Evolutionary conservation across 2,888 invertebrate genomes (phyloP), one percentile per base, ranked within the genome.

Genomic region (Chymomyza caudatula): DNA sequence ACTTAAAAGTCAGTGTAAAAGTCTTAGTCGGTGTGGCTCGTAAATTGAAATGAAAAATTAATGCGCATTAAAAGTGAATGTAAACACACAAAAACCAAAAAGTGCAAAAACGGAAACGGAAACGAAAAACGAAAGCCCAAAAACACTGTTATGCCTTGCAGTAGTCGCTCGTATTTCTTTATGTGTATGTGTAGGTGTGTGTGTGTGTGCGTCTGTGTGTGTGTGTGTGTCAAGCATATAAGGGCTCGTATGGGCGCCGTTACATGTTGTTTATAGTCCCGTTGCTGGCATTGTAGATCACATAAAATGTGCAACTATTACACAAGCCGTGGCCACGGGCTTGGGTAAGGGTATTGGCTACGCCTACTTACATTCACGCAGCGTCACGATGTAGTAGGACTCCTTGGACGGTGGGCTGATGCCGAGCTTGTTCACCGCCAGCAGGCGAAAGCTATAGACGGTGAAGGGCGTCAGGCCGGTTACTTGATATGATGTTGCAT

Each of bases 321-420:
- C 25, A 29, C 37, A 29, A 29, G 37, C n/a, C 52, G 17, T 52
- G 19, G 23, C 42, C 20, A 19, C 17, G 15, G 37, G 22, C 47
- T 1, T 15, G 3, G 6, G 3, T 19, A 37, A 47, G 47, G 19
- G n/a, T 17, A 47, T 15, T 11, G 20, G 51, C 19, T 13, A 11
- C 2, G 29, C 25, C 42, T 63, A 90, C 92, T 92, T 90, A 95
- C 95, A 92, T 92, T 95, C 95, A 77, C 94, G 92, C 73, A 94
- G 92, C 60, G 95, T 95, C 76, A 94, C 93, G 91, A 94, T 94
- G 90, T 93, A 94, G 91, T 94, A 94, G 63, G 94, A 94, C 86
- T 93, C 93, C 88, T 93, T 92, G 89, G 94, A 93, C 74, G 94
- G 93, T 67, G 91, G 91, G 89, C 94, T 94, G 69, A 92, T 91